A percentile compares a stretch with the other conserved stretches of the same genome.
phyloP scores from a whole-genome alignment of 2,888 invertebrate species.

The Chymomyza caudatula region DNA sequence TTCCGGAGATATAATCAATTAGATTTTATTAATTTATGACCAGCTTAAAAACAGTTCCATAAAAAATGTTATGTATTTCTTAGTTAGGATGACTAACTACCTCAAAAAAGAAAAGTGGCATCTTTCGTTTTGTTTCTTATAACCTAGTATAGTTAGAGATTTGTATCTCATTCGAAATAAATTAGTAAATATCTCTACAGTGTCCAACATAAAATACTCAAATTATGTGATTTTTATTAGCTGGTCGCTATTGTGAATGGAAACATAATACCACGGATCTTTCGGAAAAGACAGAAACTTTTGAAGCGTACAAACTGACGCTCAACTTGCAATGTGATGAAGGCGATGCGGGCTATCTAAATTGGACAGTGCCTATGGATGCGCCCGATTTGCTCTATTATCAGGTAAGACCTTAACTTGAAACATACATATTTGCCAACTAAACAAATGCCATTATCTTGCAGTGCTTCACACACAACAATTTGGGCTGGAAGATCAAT shows the following conservation, averaged over 20 bases:
- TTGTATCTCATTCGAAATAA: too few relatives aligned
- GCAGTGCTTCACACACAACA: constrained; percentile 95
- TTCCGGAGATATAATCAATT: too few relatives aligned
- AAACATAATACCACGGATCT: constrained; percentile 87
- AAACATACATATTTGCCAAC: background rate
- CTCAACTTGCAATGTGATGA: constrained; percentile 86
- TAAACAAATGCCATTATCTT: constrained; percentile 45
- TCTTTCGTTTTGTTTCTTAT: too few relatives aligned
- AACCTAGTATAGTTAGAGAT: too few relatives aligned
- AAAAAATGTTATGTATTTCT: too few relatives aligned
- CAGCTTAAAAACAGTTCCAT: too few relatives aligned
- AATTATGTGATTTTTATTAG: constrained; percentile 75
- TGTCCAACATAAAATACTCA: background rate
- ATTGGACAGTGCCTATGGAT: constrained; percentile 91
- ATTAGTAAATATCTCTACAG: too few relatives aligned
- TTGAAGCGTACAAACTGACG: constrained; percentile 87
- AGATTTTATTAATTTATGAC: too few relatives aligned
- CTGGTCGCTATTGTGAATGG: constrained; percentile 93
- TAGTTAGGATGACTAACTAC: too few relatives aligned
- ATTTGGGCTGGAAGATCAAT: constrained; percentile 95
- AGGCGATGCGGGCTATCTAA: constrained; percentile 86
- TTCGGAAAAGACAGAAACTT: constrained; percentile 85
- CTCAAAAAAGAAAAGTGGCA: too few relatives aligned
- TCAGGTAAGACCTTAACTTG: constrained; percentile 82
- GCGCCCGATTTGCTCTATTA: constrained; percentile 92